Percentiles rank a stretch among this genome's conserved stretches.
phyloP scores from a whole-genome alignment of 2,888 invertebrate species.

The Drosophila antonietae region DNA sequence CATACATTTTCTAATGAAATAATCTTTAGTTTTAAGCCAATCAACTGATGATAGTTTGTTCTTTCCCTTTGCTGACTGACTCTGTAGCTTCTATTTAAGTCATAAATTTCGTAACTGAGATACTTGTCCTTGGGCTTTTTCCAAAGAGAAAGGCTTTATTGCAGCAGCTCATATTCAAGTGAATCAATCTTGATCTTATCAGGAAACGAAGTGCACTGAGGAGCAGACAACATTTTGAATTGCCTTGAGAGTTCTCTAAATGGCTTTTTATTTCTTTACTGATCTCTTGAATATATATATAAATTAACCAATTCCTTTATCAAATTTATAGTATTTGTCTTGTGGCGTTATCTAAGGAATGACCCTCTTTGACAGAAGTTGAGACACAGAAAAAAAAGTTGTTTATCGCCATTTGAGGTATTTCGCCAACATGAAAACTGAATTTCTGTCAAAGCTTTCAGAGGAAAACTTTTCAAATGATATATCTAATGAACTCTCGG shows the following conservation, averaged over 20 bases:
- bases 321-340: neutral
- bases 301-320: neutral
- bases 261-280: neutral
- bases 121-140: neutral
- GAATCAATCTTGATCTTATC: neutral
- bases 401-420: neutral
- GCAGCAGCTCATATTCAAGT: neutral
- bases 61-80: neutral
- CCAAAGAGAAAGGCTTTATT: neutral
- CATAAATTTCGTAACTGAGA: neutral
- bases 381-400: neutral
- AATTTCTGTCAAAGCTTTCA: neutral
- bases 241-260: neutral
- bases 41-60: neutral
- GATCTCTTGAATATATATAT: neutral
- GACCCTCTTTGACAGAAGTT: neutral
- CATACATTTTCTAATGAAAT: neutral
- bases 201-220: neutral
- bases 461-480: neutral
- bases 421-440: neutral
- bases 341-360: neutral
- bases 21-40: neutral
- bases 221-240: neutral
- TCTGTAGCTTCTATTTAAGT: neutral
- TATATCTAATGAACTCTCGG: neutral